phyloP scores from a whole-genome alignment of 2,888 invertebrate genomes.

The Phorcus lineatus region DNA sequence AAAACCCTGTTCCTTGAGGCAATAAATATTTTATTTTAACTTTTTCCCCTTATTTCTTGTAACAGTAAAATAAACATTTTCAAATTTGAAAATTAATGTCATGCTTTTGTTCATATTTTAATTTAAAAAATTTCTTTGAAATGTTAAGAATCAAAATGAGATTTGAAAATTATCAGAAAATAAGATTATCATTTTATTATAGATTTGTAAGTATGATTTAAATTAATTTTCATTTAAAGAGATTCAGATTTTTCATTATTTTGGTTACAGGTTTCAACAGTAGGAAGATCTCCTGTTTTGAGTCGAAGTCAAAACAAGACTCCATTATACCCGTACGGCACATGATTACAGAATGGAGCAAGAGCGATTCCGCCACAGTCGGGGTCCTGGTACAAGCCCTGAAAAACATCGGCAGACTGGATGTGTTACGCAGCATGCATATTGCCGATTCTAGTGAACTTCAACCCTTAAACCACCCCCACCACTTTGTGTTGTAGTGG shows the following conservation, averaged over 20 bases:
- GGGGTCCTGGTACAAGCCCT: slow-evolving; percentile 56
- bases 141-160: no score
- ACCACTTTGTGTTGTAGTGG: slow-evolving; percentile 18
- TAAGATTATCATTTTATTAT: no score
- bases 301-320: slow-evolving; percentile 43
- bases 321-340: slow-evolving; percentile 48
- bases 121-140: no score
- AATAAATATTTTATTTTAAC: no score
- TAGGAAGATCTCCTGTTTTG: slow-evolving; percentile 50
- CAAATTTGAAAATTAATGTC: no score
- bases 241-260: background rate
- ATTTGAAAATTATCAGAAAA: no score
- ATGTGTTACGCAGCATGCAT: slow-evolving; percentile 51
- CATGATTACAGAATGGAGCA: slow-evolving; percentile 60
- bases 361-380: slow-evolving; percentile 54
- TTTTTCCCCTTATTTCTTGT: no score
- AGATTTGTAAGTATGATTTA: no score
- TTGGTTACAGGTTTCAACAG: slow-evolving; percentile 56
- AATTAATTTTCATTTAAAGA: no score
- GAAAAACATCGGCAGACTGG: slow-evolving; percentile 57
- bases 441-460: slow-evolving; percentile 38
- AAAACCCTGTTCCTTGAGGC: no score
- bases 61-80: no score
- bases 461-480: slow-evolving; percentile 26
- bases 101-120: no score